Base-by-base conservation (phyloP, 2,888 invertebrate species). In the Caenorhabditis panamensis region DNA sequence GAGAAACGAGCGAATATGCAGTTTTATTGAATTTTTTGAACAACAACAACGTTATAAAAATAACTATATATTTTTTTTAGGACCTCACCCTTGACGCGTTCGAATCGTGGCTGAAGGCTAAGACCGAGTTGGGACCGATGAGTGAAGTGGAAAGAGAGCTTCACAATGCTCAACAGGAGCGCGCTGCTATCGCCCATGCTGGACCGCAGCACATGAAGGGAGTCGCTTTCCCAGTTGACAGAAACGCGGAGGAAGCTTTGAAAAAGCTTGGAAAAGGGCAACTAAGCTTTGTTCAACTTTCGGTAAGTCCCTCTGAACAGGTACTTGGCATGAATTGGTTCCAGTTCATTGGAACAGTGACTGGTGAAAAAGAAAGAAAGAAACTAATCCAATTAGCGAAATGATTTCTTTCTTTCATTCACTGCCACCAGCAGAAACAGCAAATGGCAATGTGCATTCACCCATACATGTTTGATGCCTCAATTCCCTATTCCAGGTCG, bases 271-370 rank as follows among this genome's bases (percentile, higher is more conserved):
- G 94, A 82, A 93, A 93, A 81, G 95, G 95, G 81, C 93, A 94
- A 83, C 94, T 95, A 88, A 95, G 96, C 91, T 99, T 98, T 92
- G 93, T 98, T 85, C 97, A 97, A 90, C 94, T 93, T 94, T 95
- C 95, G 47, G 88, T 85, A 92, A 91, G 92, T 88, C 22, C n/a
- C n/a, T n/a, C n/a, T n/a, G n/a, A n/a, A n/a, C n/a, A n/a, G n/a
- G n/a, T n/a, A n/a, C n/a, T n/a, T n/a, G n/a, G n/a, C n/a, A n/a
- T n/a, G n/a, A n/a, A n/a, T n/a, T n/a, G n/a, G n/a, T n/a, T n/a
- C n/a, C n/a, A n/a, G n/a, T n/a, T n/a, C n/a, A n/a, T n/a, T n/a
- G n/a, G n/a, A n/a, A n/a, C n/a, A n/a, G n/a, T n/a, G n/a, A n/a
- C n/a, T n/a, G n/a, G n/a, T n/a, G n/a, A n/a, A n/a, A n/a, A n/a